phyloP scores from a whole-genome alignment of 1,140 invertebrate genomes.

The Bombyx mandarina region DNA sequence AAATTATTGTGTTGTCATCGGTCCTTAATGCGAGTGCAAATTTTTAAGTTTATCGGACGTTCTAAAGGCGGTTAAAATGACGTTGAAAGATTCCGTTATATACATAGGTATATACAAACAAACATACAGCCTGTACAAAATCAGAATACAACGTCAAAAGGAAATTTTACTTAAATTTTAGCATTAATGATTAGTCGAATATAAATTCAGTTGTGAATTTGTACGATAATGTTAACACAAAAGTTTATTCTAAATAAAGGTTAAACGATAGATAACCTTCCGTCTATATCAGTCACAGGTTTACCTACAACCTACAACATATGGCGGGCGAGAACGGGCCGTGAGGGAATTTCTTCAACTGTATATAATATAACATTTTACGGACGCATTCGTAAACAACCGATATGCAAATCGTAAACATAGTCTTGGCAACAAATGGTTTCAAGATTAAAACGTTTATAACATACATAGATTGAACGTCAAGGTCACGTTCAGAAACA shows the following conservation, averaged over 20 bases:
- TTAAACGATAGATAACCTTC: conserved; percentile 25
- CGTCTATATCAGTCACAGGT: conserved; percentile 36
- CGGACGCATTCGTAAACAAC: conserved; percentile 38
- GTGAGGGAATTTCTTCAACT: conserved; percentile 34
- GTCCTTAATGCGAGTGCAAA: too few relatives aligned
- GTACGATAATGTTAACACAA: conserved; percentile 7
- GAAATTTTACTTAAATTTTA: too few relatives aligned
- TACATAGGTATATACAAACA: too few relatives aligned
- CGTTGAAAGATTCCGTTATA: too few relatives aligned
- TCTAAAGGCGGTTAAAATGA: background rate
- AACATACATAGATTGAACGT: conserved; percentile 4
- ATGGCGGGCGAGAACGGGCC: conserved; percentile 17
- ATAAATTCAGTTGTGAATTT: background rate
- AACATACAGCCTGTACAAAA: too few relatives aligned
- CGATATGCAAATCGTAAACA: conserved; percentile 35
- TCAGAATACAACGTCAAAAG: too few relatives aligned
- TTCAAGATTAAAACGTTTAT: conserved; percentile 13
- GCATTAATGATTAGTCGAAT: too few relatives aligned
- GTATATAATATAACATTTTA: conserved; percentile 41
- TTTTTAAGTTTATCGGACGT: background rate
- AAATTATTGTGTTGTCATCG: too few relatives aligned
- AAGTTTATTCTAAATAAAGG: conserved; percentile 18
- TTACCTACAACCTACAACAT: conserved; percentile 28
- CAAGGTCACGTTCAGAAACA: conserved; percentile 6
- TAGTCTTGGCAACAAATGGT: conserved; percentile 31